Conservation (phyloP, 2,113 vertebrate species). For the Gadus macrocephalus region DNA sequence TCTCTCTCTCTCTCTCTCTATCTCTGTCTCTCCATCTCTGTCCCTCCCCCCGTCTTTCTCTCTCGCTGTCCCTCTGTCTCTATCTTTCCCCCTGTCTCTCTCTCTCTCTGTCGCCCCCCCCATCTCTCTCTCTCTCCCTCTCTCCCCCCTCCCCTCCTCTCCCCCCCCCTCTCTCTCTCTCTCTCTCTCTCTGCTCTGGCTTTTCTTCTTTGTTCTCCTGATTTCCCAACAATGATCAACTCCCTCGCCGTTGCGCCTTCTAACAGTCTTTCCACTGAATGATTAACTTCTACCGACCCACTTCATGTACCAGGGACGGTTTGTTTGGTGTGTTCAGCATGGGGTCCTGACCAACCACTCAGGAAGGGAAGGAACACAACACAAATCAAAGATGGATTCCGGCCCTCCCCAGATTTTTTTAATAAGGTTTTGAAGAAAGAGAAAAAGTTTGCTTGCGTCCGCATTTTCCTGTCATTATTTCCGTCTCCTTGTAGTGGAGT, state of each 20-base stretch:
- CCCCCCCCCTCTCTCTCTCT: neutral
- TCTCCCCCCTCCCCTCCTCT: neutral
- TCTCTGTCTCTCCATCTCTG: too few species aligned
- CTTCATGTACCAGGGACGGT: slow-evolving; percentile 24
- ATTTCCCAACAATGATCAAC: slow-evolving; percentile 40
- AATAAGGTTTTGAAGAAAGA: slow-evolving; percentile 36
- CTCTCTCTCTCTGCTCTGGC: too few species aligned
- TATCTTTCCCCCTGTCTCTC: too few species aligned
- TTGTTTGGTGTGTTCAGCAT: slow-evolving; percentile 4
- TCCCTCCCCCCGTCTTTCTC: too few species aligned
- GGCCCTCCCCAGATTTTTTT: slow-evolving; percentile 1
- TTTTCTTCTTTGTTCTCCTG: neutral
- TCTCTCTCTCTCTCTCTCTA: too few species aligned
- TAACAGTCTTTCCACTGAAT: slow-evolving; percentile 24
- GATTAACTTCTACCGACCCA: slow-evolving; percentile 43
- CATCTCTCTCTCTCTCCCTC: too few species aligned
- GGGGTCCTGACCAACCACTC: neutral
- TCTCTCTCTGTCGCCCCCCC: neutral
- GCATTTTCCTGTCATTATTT: slow-evolving; percentile 43
- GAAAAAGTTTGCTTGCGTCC: slow-evolving; percentile 33
- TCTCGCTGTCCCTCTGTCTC: too few species aligned
- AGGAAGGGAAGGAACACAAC: neutral
- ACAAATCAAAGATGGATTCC: neutral
- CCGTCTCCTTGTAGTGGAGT: slow-evolving; percentile 54
- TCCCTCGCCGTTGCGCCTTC: neutral